Conservation (phyloP, 1,140 invertebrate species). For the Drosophila navojoa region DNA sequence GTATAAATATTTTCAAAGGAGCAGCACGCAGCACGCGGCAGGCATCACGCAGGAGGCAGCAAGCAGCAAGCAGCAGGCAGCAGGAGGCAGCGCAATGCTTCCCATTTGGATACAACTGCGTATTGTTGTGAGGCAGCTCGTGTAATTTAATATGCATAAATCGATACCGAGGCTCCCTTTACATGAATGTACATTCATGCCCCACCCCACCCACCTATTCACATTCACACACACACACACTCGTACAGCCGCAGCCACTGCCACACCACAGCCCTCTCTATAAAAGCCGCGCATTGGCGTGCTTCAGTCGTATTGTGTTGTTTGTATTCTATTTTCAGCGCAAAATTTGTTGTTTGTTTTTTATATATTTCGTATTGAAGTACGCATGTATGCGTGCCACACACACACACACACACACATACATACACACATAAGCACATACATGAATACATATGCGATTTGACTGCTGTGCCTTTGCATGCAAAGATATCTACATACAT, state of each 20-base stretch:
- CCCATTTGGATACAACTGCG: slow-evolving; percentile 28
- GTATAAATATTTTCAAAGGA: slow-evolving; percentile 69
- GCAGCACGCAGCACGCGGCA: slow-evolving; percentile 17
- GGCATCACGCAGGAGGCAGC: background rate
- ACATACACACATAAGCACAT: background rate
- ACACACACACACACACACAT: background rate
- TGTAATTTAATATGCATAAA: slow-evolving; percentile 80
- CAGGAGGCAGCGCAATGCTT: slow-evolving; percentile 1
- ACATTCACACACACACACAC: slow-evolving; percentile 1
- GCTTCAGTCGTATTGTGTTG: slow-evolving; percentile 47
- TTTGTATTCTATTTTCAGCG: slow-evolving; percentile 76
- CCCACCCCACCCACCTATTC: background rate
- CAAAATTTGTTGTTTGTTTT: slow-evolving; percentile 72
- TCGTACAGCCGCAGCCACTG: background rate
- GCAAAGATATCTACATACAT: slow-evolving; percentile 12
- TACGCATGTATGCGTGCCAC: background rate
- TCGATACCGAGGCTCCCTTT: slow-evolving; percentile 54
- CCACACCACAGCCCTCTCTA: too few species aligned
- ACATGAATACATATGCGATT: slow-evolving; percentile 7
- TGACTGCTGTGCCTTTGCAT: slow-evolving; percentile 10
- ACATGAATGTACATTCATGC: slow-evolving; percentile 1
- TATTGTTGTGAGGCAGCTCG: slow-evolving; percentile 44
- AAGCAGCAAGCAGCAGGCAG: too few species aligned
- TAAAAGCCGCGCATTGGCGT: slow-evolving; percentile 32
- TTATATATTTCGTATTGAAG: slow-evolving; percentile 16